Evolutionary conservation across 1,140 invertebrate genomes (phyloP).

Genomic region (Tetramorium simillimum): DNA sequence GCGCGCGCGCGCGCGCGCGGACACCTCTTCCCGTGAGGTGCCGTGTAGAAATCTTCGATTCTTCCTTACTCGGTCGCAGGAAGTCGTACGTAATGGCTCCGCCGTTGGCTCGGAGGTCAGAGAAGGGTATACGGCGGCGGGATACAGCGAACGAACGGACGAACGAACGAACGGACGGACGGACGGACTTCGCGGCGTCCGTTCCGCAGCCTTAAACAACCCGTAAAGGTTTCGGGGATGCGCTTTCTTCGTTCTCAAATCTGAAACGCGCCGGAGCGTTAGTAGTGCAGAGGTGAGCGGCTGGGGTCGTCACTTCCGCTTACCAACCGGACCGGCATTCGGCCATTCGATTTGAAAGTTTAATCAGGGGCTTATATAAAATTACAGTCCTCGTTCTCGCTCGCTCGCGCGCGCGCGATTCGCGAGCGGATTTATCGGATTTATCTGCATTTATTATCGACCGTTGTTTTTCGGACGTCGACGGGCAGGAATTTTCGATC

Average conservation of each 20-base stretch:
- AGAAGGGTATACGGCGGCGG: conserved; percentile 53
- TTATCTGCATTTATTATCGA: neutral
- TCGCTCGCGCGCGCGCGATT: neutral
- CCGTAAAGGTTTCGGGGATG: conserved; percentile 79
- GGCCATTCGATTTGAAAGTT: conserved; percentile 85
- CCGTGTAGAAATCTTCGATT: conserved; percentile 64
- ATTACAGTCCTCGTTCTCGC: conserved; percentile 76
- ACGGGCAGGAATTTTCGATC: neutral
- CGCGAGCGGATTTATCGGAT: neutral
- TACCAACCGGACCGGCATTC: conserved; percentile 82
- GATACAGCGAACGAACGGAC: conserved; percentile 21
- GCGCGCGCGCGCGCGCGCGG: conserved; percentile 5
- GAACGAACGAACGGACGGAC: neutral
- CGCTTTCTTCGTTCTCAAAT: conserved; percentile 82
- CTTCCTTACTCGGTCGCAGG: conserved; percentile 70
- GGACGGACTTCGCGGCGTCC: conserved; percentile 51
- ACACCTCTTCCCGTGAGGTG: conserved; percentile 48
- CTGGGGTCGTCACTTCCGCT: conserved; percentile 85
- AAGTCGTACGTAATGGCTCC: conserved; percentile 77
- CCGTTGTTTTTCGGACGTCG: neutral
- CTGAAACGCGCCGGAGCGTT: conserved; percentile 79
- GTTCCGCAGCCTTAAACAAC: conserved; percentile 79
- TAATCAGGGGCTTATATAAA: conserved; percentile 85
- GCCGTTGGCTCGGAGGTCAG: conserved; percentile 68
- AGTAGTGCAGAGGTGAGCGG: conserved; percentile 85